Percentiles rank a stretch among this genome's conserved stretches.
phyloP scores from a whole-genome alignment of 2,113 vertebrate species.

The Solenodon paradoxus region DNA sequence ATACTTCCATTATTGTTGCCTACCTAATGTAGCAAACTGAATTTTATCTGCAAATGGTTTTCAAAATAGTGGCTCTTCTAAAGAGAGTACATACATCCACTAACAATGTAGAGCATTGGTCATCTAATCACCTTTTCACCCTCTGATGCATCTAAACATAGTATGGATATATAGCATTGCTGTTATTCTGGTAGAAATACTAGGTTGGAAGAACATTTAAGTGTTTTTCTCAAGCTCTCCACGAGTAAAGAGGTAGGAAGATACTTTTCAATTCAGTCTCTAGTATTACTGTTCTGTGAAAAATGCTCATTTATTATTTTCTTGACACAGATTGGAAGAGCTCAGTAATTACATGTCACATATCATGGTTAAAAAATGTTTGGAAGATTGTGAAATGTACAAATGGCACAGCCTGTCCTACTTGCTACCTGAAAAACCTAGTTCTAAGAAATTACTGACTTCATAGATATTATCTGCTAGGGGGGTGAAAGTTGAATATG shows the following conservation, averaged over 20 bases:
- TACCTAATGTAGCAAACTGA: background rate
- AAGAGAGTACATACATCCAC: background rate
- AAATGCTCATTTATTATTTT: slow-evolving; percentile 44
- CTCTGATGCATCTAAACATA: background rate
- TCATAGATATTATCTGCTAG: background rate
- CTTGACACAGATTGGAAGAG: background rate
- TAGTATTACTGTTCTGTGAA: background rate
- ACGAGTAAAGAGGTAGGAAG: background rate
- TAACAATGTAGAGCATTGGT: background rate
- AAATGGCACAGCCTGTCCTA: background rate
- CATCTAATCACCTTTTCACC: background rate
- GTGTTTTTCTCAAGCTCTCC: background rate
- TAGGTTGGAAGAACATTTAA: background rate
- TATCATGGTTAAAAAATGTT: background rate
- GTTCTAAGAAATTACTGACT: slow-evolving; percentile 56
- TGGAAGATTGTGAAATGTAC: slow-evolving; percentile 29
- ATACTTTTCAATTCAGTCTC: background rate
- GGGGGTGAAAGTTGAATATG: background rate
- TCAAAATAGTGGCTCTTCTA: slow-evolving; percentile 10
- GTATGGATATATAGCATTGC: background rate
- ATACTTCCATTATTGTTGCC: background rate
- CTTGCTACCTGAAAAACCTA: background rate
- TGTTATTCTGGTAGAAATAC: background rate
- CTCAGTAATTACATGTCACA: background rate
- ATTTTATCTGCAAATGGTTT: background rate